phyloP scores from a whole-genome alignment of 1,140 invertebrate genomes.

The Brachystomella parvula region DNA sequence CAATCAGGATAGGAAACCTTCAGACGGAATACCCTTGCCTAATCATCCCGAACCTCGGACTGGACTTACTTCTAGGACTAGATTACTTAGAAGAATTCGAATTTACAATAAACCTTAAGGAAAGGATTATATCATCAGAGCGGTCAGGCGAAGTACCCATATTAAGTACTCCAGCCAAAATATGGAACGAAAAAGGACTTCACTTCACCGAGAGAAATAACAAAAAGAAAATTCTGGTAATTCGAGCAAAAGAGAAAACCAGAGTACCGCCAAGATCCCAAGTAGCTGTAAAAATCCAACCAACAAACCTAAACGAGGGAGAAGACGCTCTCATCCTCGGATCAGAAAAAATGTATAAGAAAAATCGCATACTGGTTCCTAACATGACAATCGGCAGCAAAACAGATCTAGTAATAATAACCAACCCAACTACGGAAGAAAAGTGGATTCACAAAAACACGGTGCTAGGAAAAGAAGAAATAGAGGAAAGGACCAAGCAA shows the following conservation, averaged over 20 bases:
- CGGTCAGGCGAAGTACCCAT: neutral
- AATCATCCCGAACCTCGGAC: neutral
- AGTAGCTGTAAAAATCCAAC: neutral
- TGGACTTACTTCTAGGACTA: neutral
- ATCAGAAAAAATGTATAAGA: neutral
- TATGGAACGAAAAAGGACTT: neutral
- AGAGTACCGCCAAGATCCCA: neutral
- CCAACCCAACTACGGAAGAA: neutral
- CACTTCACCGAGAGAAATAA: neutral
- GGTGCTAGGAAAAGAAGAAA: neutral
- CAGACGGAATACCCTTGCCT: neutral
- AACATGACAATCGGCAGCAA: neutral
- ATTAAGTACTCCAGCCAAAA: neutral
- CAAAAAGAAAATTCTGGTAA: neutral
- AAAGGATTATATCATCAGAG: neutral
- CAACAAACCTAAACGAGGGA: neutral
- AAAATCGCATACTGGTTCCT: neutral
- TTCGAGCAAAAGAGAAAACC: neutral
- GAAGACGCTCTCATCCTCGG: neutral
- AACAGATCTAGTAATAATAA: neutral
- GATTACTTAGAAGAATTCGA: neutral
- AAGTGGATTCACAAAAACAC: neutral
- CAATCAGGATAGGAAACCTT: neutral
- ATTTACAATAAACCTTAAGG: neutral
- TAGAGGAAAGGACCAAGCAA: neutral